A percentile compares a stretch with the other conserved stretches of the same genome.
phyloP scores from a whole-genome alignment of 2,888 invertebrate species.

The Phaedon cochleariae region DNA sequence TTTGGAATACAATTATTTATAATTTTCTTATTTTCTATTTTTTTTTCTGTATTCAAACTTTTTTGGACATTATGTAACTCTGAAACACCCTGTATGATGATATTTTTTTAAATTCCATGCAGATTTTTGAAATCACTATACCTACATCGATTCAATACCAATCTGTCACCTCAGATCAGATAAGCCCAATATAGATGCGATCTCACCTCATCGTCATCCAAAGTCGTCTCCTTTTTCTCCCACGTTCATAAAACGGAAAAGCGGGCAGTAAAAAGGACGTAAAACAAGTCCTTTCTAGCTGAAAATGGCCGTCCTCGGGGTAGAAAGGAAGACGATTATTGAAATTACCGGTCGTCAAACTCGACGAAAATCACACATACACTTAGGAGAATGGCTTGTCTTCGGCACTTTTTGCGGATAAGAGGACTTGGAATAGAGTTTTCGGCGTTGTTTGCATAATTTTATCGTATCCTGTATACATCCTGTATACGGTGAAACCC shows the following conservation, averaged over 20 bases:
- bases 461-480: not conserved
- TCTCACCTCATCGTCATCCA: too few species aligned
- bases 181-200: too few species aligned
- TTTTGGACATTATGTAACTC: too few species aligned
- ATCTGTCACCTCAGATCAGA: too few species aligned
- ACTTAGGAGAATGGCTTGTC: conserved; percentile 37
- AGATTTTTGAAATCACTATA: too few species aligned
- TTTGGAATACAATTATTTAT: too few species aligned
- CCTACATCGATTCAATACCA: too few species aligned
- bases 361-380: conserved; percentile 45
- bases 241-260: conserved; percentile 30
- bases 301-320: conserved; percentile 44
- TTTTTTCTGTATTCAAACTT: too few species aligned
- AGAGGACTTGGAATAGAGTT: not conserved
- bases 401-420: not conserved
- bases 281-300: conserved; percentile 50
- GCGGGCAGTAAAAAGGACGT: conserved; percentile 37
- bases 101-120: too few species aligned
- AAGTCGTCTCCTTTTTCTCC: not conserved
- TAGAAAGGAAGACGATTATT: conserved; percentile 50
- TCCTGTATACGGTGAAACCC: not conserved
- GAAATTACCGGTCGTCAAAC: conserved; percentile 49
- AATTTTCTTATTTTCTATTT: too few species aligned
- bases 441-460: not conserved
- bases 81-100: too few species aligned